These are phyloP conservation scores for Enteromius trimaculatus DNA, from an alignment of 2,797 vertebrate genomes.

Conservation along the genomic window DNA sequence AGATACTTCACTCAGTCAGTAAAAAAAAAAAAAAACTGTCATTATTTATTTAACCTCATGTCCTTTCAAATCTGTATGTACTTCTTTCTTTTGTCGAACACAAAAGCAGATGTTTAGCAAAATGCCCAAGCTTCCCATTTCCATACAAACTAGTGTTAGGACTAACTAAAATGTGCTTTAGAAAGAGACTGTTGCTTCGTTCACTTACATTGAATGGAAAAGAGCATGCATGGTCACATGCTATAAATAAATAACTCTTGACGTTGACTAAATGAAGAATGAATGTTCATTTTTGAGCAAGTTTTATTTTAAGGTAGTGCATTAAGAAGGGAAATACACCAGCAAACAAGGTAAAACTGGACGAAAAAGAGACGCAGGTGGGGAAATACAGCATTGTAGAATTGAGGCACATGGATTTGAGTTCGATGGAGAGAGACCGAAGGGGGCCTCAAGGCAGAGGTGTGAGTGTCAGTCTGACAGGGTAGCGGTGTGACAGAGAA, in stretches of 20 bases:
- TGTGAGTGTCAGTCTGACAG: slow-evolving; percentile 51
- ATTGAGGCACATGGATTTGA: slow-evolving; percentile 25
- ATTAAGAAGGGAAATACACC: neutral
- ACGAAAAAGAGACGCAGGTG: neutral
- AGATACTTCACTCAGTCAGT: neutral
- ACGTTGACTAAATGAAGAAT: neutral
- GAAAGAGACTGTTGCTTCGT: neutral
- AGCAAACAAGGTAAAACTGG: neutral
- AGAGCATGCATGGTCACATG: neutral
- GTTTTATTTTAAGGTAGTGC: neutral
- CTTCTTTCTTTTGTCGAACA: neutral
- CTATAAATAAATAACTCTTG: neutral
- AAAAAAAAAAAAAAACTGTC: neutral
- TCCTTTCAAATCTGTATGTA: neutral
- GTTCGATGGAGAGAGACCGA: slow-evolving; percentile 37
- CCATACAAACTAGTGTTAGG: neutral
- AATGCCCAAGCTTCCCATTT: neutral
- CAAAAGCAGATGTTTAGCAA: neutral
- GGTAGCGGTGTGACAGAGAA: slow-evolving; percentile 43
- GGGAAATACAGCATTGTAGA: neutral
- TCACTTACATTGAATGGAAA: neutral
- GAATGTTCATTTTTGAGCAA: neutral
- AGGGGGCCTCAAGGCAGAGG: slow-evolving; percentile 28
- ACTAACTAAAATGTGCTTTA: neutral
- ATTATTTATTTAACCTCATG: slow-evolving; percentile 2